Conservation (phyloP, 1,140 invertebrate genomes). For the Magallana gigas region DNA sequence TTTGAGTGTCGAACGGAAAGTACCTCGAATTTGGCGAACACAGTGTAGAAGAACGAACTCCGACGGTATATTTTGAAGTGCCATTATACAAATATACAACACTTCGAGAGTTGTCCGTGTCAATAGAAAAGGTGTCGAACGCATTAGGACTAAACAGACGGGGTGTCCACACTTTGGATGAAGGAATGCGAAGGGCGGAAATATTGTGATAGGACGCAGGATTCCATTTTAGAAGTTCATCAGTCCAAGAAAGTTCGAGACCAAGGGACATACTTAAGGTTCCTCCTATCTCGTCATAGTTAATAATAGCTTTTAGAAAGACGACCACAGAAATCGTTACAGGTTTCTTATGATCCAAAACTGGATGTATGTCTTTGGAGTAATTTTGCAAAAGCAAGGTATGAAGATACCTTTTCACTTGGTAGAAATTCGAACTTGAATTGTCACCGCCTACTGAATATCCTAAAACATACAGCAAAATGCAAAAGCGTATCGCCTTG, state of each 20-base stretch:
- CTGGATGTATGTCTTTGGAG: background rate
- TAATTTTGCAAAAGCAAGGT: background rate
- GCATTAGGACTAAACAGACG: background rate
- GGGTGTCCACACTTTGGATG: background rate
- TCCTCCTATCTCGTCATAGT: background rate
- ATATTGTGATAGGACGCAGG: background rate
- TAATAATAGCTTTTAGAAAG: background rate
- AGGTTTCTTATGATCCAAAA: background rate
- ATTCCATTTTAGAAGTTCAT: background rate
- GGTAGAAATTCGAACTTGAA: background rate
- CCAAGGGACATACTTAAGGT: background rate
- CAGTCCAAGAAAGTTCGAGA: background rate
- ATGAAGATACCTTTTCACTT: background rate
- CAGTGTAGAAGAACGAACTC: background rate
- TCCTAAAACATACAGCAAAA: background rate
- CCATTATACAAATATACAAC: background rate
- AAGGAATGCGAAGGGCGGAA: background rate
- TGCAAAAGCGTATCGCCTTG: background rate
- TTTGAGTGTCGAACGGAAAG: slow-evolving; percentile 9
- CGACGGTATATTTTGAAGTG: background rate
- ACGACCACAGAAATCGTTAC: background rate
- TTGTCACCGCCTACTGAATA: too few relatives aligned
- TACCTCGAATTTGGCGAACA: slow-evolving; percentile 12
- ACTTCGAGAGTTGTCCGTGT: background rate
- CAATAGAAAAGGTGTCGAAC: background rate